phyloP scores from a whole-genome alignment of 2,888 invertebrate species.

The Cremastinae sp. region DNA sequence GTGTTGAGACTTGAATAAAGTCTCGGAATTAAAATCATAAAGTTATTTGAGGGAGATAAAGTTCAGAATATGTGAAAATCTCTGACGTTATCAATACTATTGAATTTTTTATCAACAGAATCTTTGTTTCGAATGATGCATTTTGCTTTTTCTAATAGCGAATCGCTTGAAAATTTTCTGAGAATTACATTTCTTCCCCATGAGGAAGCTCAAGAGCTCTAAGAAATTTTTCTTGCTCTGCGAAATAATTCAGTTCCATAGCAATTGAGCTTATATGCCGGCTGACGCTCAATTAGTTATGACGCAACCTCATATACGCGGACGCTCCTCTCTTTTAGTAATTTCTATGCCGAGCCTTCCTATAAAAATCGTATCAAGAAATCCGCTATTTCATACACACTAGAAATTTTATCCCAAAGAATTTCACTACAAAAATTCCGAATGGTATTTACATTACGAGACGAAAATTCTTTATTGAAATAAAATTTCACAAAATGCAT shows the following conservation, averaged over 20 bases:
- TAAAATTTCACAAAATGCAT: no score
- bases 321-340: constrained; percentile 12
- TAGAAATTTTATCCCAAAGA: no score
- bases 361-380: background rate
- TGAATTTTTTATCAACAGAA: no score
- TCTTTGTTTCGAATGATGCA: no score
- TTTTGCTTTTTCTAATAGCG: no score
- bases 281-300: constrained; percentile 44
- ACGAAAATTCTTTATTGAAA: no score
- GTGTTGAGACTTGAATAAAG: no score
- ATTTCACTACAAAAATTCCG: no score
- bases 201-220: no score
- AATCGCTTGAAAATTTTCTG: background rate
- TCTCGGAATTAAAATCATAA: background rate
- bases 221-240: background rate
- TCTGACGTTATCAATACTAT: no score
- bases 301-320: constrained; percentile 49
- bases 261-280: constrained; percentile 26
- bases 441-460: no score
- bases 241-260: constrained; percentile 15
- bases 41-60: background rate
- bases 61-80: no score
- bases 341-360: constrained; percentile 13
- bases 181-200: background rate
- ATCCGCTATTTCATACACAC: background rate